These are phyloP conservation scores for Xenops minutus DNA, from an alignment of 2,797 vertebrate genomes.

Conservation along the genomic window DNA sequence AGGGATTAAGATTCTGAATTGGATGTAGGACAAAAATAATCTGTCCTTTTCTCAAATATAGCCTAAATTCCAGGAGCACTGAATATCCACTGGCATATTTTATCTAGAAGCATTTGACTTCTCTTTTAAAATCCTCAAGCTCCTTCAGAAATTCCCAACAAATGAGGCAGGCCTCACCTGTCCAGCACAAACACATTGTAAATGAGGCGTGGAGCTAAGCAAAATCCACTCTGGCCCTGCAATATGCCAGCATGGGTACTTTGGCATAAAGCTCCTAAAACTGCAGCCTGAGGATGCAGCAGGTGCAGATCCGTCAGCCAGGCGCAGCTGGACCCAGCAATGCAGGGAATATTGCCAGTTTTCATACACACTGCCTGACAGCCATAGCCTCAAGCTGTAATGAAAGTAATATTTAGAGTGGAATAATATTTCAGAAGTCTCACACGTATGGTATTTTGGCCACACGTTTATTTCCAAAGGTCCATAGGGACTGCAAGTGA, in stretches of 20 bases:
- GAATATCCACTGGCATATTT: background rate
- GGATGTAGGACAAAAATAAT: background rate
- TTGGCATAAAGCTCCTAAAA: background rate
- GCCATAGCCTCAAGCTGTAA: background rate
- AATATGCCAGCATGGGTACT: background rate
- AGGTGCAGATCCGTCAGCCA: background rate
- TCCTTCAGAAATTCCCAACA: background rate
- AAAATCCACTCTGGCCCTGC: background rate
- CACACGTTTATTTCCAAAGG: background rate
- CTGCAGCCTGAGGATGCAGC: background rate
- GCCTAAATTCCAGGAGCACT: background rate
- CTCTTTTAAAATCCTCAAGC: background rate
- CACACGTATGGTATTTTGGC: background rate
- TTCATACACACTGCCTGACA: background rate
- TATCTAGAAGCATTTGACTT: background rate
- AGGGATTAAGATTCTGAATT: background rate
- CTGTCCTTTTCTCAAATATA: background rate
- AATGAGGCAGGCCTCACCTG: background rate
- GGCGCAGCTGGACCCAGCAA: background rate
- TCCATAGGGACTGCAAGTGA: background rate
- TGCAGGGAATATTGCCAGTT: background rate
- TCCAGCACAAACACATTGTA: fast-evolving
- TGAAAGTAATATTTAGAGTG: background rate
- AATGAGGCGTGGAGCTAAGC: background rate
- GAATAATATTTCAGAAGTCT: background rate